These are phyloP conservation scores for Borostomias antarcticus DNA, from an alignment of 2,797 vertebrate genomes.

Conservation along the genomic window DNA sequence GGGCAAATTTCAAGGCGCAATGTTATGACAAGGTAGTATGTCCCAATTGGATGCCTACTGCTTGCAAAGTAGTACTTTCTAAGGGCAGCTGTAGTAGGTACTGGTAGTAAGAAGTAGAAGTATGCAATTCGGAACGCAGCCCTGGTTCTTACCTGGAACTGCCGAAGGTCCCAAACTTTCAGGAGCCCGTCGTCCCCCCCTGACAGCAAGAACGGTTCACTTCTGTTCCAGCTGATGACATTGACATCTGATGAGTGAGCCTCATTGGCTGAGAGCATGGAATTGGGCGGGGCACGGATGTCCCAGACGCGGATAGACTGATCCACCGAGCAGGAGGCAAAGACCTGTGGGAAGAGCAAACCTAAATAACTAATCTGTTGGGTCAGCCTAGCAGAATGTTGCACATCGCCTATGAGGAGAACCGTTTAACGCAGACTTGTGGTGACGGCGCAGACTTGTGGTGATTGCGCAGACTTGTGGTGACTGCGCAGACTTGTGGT, in stretches of 20 bases:
- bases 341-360: constrained; percentile 74
- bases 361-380: background rate
- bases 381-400: background rate
- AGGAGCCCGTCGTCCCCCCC: constrained; percentile 89
- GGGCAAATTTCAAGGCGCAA: too few species aligned
- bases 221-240: constrained; percentile 89
- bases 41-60: too few species aligned
- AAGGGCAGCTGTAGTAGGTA: too few species aligned
- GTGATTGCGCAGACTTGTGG: too few species aligned
- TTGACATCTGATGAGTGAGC: constrained; percentile 88
- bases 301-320: constrained; percentile 90
- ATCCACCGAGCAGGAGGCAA: constrained; percentile 90
- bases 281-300: constrained; percentile 84
- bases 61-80: too few species aligned
- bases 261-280: constrained; percentile 82
- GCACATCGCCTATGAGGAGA: too few species aligned
- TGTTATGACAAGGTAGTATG: too few species aligned
- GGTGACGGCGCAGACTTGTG: too few species aligned
- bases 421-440: too few species aligned
- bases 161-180: constrained; percentile 90
- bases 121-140: too few species aligned
- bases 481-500: too few species aligned
- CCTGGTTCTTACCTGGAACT: constrained; percentile 84
- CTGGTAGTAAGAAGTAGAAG: too few species aligned
- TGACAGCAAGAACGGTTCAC: constrained; percentile 88